Evolutionary conservation across 2,113 vertebrate species (phyloP).

Genomic region (Zapornia atra): DNA sequence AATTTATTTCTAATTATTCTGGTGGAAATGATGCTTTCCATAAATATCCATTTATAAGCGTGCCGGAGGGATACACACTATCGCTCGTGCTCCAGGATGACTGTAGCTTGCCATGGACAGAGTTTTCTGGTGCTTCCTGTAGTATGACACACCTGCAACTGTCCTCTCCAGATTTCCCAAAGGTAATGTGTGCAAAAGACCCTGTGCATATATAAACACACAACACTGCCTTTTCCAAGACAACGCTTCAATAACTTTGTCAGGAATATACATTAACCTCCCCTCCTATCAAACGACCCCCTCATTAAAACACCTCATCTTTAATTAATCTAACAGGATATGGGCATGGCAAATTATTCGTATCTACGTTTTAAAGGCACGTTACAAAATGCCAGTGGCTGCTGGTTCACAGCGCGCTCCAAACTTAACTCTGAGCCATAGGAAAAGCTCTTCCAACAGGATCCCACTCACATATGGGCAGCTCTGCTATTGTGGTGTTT

Average conservation of each 20-base stretch:
- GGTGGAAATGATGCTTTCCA: not conserved
- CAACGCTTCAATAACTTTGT: not conserved
- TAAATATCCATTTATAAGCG: not conserved
- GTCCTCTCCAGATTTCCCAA: not conserved
- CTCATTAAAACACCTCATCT: rapidly evolving
- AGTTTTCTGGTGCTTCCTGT: not conserved
- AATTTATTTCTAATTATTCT: not conserved
- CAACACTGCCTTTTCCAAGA: not conserved
- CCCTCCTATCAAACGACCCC: not conserved
- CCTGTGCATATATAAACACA: rapidly evolving
- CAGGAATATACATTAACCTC: not conserved
- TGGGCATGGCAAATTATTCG: not conserved
- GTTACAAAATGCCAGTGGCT: not conserved
- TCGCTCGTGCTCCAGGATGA: not conserved
- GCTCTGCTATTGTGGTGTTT: constrained; percentile 30
- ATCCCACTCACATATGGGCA: constrained; percentile 29
- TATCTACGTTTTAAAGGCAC: not conserved
- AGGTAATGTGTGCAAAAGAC: not conserved
- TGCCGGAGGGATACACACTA: not conserved
- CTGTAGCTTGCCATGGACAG: not conserved
- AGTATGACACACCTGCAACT: rapidly evolving
- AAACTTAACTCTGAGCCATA: not conserved
- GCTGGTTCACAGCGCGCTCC: not conserved
- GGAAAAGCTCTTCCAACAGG: constrained; percentile 36
- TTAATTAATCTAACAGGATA: not conserved